Evolutionary conservation across 2,888 invertebrate genomes (phyloP).

Genomic region (Sphecodes monilicornis): DNA sequence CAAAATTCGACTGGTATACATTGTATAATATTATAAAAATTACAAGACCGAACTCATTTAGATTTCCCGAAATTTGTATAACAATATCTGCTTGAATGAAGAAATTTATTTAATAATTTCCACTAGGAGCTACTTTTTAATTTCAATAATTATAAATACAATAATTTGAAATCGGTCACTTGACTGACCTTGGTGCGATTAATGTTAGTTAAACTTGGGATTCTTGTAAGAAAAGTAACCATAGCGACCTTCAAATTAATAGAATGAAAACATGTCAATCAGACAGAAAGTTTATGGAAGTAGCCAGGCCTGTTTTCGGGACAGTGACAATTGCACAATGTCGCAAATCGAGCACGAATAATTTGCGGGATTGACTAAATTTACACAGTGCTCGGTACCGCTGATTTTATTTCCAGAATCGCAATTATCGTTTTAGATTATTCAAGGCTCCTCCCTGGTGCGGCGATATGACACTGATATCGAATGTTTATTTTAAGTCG

Average conservation of each 20-base stretch:
- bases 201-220: background rate
- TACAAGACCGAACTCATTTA: too few relatives aligned
- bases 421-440: constrained; percentile 39
- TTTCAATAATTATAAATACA: too few relatives aligned
- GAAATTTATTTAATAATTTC: too few relatives aligned
- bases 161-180: too few relatives aligned
- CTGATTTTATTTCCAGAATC: constrained; percentile 14
- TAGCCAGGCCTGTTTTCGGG: background rate
- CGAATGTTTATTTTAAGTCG: constrained; percentile 54
- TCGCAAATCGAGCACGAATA: background rate
- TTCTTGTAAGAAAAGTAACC: background rate
- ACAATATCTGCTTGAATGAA: too few relatives aligned
- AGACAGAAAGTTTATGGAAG: background rate
- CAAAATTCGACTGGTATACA: too few relatives aligned
- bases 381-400: background rate
- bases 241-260: background rate
- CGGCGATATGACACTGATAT: constrained; percentile 36
- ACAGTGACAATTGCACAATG: background rate
- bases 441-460: constrained; percentile 18
- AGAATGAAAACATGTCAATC: background rate
- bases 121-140: too few relatives aligned
- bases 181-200: too few relatives aligned
- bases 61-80: too few relatives aligned
- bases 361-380: background rate
- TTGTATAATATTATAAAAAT: too few relatives aligned